These are phyloP conservation scores for Spicauda simplicius DNA, from an alignment of 2,888 invertebrate genomes.

Conservation along the genomic window DNA sequence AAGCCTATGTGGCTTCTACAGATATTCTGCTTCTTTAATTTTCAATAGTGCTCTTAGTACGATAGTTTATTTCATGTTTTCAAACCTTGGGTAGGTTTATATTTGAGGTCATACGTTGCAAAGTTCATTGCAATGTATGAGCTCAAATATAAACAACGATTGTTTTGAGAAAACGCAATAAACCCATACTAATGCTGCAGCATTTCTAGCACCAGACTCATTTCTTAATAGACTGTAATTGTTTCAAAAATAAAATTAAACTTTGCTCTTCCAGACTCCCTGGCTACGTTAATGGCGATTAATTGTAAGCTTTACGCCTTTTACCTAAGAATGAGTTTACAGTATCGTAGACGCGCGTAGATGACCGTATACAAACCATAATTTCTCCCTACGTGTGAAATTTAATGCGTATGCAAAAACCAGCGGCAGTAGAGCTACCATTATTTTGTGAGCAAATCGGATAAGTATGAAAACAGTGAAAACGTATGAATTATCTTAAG, in stretches of 20 bases:
- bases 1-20: too few species aligned
- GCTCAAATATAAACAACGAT: too few species aligned
- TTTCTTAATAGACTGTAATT: constrained; percentile 3
- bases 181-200: neutral
- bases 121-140: too few species aligned
- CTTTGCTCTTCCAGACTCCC: neutral
- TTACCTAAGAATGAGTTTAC: constrained; percentile 17
- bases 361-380: constrained; percentile 41
- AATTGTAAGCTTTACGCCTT: constrained; percentile 7
- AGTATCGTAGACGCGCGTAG: constrained; percentile 8
- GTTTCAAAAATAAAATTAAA: constrained; percentile 4
- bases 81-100: too few species aligned
- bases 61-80: too few species aligned
- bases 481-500: too few species aligned
- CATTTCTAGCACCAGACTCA: neutral
- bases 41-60: too few species aligned
- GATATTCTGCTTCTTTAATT: too few species aligned
- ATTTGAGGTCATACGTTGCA: too few species aligned
- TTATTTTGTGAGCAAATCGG: neutral
- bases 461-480: neutral
- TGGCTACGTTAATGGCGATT: neutral
- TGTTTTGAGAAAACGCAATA: too few species aligned
- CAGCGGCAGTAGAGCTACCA: constrained; percentile 18
- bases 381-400: constrained; percentile 51
- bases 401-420: constrained; percentile 54